These are phyloP conservation scores for Pseudorectes ferrugineus DNA, from an alignment of 2,113 vertebrate genomes.

Conservation along the genomic window DNA sequence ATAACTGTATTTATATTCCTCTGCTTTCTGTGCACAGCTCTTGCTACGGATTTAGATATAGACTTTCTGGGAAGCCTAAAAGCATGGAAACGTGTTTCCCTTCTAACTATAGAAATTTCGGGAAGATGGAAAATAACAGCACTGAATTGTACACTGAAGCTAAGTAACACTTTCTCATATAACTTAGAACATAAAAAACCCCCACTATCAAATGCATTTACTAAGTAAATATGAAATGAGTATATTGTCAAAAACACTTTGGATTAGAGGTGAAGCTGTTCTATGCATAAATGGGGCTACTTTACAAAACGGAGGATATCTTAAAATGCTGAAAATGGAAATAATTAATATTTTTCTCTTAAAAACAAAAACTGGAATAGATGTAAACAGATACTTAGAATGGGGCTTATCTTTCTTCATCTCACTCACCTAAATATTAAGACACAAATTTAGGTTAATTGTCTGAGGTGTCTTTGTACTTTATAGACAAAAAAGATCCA, in stretches of 20 bases:
- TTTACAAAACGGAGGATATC: neutral
- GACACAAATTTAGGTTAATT: neutral
- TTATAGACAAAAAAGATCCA: neutral
- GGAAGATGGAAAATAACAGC: neutral
- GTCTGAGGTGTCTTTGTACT: neutral
- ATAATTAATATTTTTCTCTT: neutral
- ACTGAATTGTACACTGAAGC: neutral
- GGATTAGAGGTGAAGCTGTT: neutral
- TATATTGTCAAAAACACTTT: neutral
- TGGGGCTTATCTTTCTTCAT: neutral
- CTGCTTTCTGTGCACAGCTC: neutral
- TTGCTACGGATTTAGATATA: neutral
- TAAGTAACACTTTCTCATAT: neutral
- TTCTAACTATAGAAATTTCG: neutral
- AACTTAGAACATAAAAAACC: neutral
- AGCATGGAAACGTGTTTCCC: neutral
- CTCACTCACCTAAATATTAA: neutral
- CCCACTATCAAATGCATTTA: neutral
- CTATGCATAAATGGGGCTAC: neutral
- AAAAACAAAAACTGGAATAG: neutral
- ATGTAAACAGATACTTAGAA: neutral
- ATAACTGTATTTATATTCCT: neutral
- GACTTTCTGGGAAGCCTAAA: neutral
- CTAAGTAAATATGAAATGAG: neutral
- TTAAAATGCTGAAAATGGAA: neutral